Evolutionary conservation across 2,113 vertebrate genomes (phyloP).

Genomic region (Dolichallabes microphthalmus): DNA sequence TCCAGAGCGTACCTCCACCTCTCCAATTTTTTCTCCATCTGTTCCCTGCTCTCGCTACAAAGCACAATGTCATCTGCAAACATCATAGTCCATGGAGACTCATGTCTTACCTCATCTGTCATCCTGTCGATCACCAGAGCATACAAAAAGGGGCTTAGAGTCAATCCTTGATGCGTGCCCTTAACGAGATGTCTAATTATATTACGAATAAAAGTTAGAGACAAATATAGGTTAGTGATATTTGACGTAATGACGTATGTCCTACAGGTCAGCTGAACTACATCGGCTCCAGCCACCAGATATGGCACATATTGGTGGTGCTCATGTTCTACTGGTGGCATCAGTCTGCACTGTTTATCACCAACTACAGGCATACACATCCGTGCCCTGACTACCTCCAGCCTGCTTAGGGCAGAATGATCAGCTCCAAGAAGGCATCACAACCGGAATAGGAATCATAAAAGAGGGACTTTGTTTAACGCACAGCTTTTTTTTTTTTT

Average conservation of each 20-base stretch:
- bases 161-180: too few species aligned
- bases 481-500: neutral
- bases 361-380: conserved; percentile 86
- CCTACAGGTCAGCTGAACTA: conserved; percentile 91
- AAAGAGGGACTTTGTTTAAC: neutral
- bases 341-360: conserved; percentile 86
- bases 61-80: too few species aligned
- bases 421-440: neutral
- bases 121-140: too few species aligned
- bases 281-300: conserved; percentile 94
- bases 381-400: conserved; percentile 76
- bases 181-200: neutral
- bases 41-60: too few species aligned
- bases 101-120: too few species aligned
- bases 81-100: too few species aligned
- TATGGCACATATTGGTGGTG: conserved; percentile 92
- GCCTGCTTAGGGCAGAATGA: conserved; percentile 36
- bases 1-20: too few species aligned
- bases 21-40: too few species aligned
- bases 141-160: too few species aligned
- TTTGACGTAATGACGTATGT: neutral
- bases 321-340: conserved; percentile 99
- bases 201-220: neutral
- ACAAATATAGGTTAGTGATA: neutral
- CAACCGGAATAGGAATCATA: neutral